Evolutionary conservation across 2,888 invertebrate genomes (phyloP), one percentile per base, ranked within the genome.

Genomic region (Cephus runcator): DNA sequence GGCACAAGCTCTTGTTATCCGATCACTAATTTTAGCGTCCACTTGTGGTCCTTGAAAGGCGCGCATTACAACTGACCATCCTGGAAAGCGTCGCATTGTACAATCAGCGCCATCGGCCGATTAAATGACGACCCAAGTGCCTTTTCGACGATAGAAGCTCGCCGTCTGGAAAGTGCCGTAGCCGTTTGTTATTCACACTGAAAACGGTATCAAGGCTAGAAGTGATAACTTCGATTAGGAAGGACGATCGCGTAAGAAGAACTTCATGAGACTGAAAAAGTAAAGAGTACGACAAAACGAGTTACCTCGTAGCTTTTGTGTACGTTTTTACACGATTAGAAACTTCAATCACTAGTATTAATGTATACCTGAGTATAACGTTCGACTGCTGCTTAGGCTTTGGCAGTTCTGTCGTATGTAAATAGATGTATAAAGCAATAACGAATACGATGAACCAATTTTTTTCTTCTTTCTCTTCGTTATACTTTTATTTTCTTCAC

Each of bases 301-400:
- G 89, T 87, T 87, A 86, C 84, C 87, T 89, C 87, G 88, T 87
- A 88, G 88, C 89, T 89, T 89, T 86, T 87, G 88, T 89, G 87
- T 88, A 88, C 88, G 84, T 87, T 88, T 87, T 90, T 88, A 85
- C 85, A 82, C 84, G 80, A 77, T 79, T 75, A 79, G 36, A 80
- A 79, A 79, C 75, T 76, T 56, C 33, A 74, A 86, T 87, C 85
- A 87, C 82, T 89, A 90, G 89, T 89, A 90, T 90, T 90, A 56
- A 89, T 79, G 83, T 87, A 87, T 87, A 87, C 85, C 87, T 87
- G 87, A 87, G 79, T 75, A 36, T 36, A 75, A 36, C 31, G 33
- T 33, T 75, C 75, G 75, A 75, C 33, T 75, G 31, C 34, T 75
- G 30, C 23, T 30, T 75, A 75, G 74, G 74, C 36, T 74, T 74